phyloP scores from a whole-genome alignment of 1,140 invertebrate genomes.

The Condylostylus longicornis region DNA sequence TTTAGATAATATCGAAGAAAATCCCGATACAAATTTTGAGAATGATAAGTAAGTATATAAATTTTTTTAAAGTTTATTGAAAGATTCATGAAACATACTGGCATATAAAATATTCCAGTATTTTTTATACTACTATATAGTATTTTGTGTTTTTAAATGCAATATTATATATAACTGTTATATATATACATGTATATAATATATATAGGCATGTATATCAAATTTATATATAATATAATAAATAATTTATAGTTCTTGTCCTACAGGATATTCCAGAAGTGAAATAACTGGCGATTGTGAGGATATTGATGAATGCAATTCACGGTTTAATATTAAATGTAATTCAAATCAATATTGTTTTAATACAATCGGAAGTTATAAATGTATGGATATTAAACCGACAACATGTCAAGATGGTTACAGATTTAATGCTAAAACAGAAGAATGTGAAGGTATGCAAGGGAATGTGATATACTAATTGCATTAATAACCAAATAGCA shows the following conservation, averaged over 20 bases:
- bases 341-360: conserved; percentile 20
- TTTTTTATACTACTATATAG: too few relatives aligned
- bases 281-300: conserved; percentile 13
- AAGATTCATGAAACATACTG: background rate
- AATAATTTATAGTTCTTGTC: conserved; percentile 6
- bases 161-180: too few relatives aligned
- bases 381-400: conserved; percentile 15
- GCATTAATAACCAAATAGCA: background rate
- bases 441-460: conserved; percentile 19
- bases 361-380: conserved; percentile 21
- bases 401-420: conserved; percentile 14
- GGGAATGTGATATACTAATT: background rate
- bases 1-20: conserved; percentile 8
- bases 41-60: too few relatives aligned
- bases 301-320: conserved; percentile 54
- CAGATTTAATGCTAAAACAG: conserved; percentile 8
- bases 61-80: background rate
- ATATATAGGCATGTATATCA: too few relatives aligned
- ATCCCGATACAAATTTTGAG: too few relatives aligned
- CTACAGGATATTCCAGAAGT: conserved; percentile 14
- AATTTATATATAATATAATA: too few relatives aligned
- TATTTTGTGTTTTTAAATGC: too few relatives aligned
- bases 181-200: too few relatives aligned
- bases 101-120: too few relatives aligned
- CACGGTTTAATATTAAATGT: conserved; percentile 45